Evolutionary conservation across 1,140 invertebrate genomes (phyloP), one percentile per base, ranked within the genome.

Genomic region (Drosophila takahashii): DNA sequence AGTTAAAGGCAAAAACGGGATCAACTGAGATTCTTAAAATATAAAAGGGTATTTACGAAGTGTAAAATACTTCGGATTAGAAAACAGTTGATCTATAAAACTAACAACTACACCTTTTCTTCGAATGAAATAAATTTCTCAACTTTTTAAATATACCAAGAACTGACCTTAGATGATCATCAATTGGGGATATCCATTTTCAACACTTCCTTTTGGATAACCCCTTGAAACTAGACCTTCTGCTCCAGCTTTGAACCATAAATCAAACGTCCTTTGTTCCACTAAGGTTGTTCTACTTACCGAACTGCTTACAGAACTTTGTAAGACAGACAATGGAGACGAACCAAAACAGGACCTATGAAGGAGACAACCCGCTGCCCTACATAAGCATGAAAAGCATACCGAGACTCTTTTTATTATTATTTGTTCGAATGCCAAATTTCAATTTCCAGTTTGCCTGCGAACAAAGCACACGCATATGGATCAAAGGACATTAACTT

Each of bases 401-500:
- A 51, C 60, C 18, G 34, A 62, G 29, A 11, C 34, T 65, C 50
- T 26, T 32, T 9, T 34, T 36, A 42, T 65, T 64, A 75, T 70
- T 67, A 51, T 61, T 76, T 52, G 34, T 51, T 51, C 60, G 58
- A 81, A 52, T 81, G 66, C 60, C 61, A 69, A 74, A 75, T 74
- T 85, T 81, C 45, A 58, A 78, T 52, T 87, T 87, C 83, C 79
- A 87, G 81, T 86, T 86, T 67, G 48, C 64, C 11, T 18, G 32
- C 15, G 51, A 79, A 86, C 81, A 86, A 86, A 81, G 81, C 83
- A 44, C 79, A 26, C 50, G 18, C 51, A 77, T 45, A 42, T 39
- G 66, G 64, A 75, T 87, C 69, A 72, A 70, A 70, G 79, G 74
- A 72, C 80, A 83, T 87, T 86, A 87, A 85, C 81, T 85, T 86